These are phyloP conservation scores for Triops longicaudatus DNA, from an alignment of 1,140 invertebrate species.

Conservation along the genomic window DNA sequence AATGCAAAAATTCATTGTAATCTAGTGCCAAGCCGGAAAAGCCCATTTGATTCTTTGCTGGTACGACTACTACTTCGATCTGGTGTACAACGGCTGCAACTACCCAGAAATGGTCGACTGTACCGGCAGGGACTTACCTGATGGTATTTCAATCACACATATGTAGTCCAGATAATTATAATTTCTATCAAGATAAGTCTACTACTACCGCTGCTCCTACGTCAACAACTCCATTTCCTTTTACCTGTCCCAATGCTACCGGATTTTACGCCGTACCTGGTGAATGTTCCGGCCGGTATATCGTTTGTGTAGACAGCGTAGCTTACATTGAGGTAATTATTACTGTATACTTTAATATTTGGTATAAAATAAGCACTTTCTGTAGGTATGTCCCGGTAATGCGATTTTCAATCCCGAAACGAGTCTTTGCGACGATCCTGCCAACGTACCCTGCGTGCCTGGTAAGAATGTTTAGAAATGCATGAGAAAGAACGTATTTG, in stretches of 20 bases:
- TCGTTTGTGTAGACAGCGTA: not conserved
- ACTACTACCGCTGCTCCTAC: not conserved
- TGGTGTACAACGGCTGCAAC: constrained; percentile 30
- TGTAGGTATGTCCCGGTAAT: constrained; percentile 21
- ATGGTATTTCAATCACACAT: not conserved
- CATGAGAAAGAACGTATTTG: not conserved
- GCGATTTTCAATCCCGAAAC: constrained; percentile 22
- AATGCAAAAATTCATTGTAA: not conserved
- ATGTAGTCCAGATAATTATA: not conserved
- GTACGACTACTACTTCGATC: constrained; percentile 29
- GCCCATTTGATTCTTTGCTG: constrained; percentile 28
- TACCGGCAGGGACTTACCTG: constrained; percentile 19
- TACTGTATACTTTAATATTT: not conserved
- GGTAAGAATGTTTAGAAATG: not conserved
- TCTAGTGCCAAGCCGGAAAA: constrained; percentile 17
- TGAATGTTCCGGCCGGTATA: not conserved
- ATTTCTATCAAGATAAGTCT: not conserved
- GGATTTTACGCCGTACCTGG: constrained; percentile 25
- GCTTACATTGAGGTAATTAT: not conserved
- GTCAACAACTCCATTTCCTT: constrained; percentile 5
- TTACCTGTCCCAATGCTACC: constrained; percentile 13
- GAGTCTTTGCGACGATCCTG: not conserved
- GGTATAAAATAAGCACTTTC: not conserved
- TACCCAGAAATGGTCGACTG: constrained; percentile 29
- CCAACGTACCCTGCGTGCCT: not conserved